Evolutionary conservation across 2,797 vertebrate genomes (phyloP), one percentile per base, ranked within the genome.

Genomic region (Lerista edwardsae): DNA sequence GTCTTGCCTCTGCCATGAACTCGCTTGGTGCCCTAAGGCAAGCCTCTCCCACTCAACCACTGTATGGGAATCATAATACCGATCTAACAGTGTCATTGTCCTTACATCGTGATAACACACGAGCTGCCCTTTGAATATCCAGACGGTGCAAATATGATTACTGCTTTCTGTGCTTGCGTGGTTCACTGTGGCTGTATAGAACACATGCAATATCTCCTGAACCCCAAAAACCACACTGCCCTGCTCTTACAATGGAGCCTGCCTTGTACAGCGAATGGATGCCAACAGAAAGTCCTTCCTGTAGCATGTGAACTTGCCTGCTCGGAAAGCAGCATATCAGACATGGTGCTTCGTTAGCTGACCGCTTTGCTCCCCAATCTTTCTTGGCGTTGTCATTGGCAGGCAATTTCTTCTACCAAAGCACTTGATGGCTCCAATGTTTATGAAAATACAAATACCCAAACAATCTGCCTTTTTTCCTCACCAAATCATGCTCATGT

Each of bases 381-480:
- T 82, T 80, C 88, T 92, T 87, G 74, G 85, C 68, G 27, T 57
- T 31, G 14, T 51, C 61, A 87, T 34, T 69, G 51, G 15, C 72
- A 80, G 14, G 47, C n/a, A 67, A 86, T 68, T 39, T 57, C 72
- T 68, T 68, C 80, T 84, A 55, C 44, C 86, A 44, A 29, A 82
- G 82, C 1, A 85, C 76, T 78, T 74, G 65, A 81, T 84, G 69
- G 73, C 89, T 83, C 83, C 72, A 91, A 93, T 92, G 80, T 80
- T 90, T 73, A 90, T 76, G 89, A 92, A 93, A 88, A 93, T 59
- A 91, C 92, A 78, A 91, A 93, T 73, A 91, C 87, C 90, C 90
- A 93, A 95, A 91, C 90, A 93, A 93, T 78, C n/a, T 83, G 71
- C 81, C 68, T 91, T 73, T n/a, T 73, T 94, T 93, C 87, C 51